These are phyloP conservation scores for Euplexia lucipara DNA, from an alignment of 2,888 invertebrate species.

Conservation along the genomic window DNA sequence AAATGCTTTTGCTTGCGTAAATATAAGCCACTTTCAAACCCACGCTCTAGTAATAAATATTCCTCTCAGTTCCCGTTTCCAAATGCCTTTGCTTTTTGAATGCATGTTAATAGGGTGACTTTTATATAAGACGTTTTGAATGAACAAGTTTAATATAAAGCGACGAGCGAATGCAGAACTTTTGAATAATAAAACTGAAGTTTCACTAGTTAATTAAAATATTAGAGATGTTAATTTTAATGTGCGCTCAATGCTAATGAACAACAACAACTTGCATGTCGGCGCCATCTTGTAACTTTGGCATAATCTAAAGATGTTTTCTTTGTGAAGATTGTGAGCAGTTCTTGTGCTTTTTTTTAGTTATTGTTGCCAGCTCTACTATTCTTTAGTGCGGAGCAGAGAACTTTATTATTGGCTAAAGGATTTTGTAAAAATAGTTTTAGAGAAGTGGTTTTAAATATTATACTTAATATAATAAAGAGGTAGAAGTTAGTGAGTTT, in stretches of 20 bases:
- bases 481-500: no score
- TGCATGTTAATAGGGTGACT: constrained; percentile 58
- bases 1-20: constrained; percentile 51
- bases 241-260: constrained; percentile 41
- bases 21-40: constrained; percentile 51
- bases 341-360: constrained; percentile 13
- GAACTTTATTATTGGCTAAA: neutral
- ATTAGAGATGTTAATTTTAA: constrained; percentile 43
- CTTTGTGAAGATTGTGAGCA: constrained; percentile 8
- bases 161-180: constrained; percentile 40
- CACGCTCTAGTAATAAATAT: constrained; percentile 25
- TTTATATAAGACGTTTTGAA: constrained; percentile 52
- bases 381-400: neutral
- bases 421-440: no score
- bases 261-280: constrained; percentile 34
- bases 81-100: constrained; percentile 50
- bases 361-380: neutral
- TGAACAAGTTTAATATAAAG: constrained; percentile 36
- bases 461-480: no score
- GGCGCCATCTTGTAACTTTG: constrained; percentile 33
- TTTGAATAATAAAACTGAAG: constrained; percentile 43
- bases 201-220: constrained; percentile 48
- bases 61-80: constrained; percentile 20
- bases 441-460: no score
- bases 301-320: constrained; percentile 2